Evolutionary conservation across 2,797 vertebrate species (phyloP), one percentile per base, ranked within the genome.

Genomic region (Danio jaintianensis): DNA sequence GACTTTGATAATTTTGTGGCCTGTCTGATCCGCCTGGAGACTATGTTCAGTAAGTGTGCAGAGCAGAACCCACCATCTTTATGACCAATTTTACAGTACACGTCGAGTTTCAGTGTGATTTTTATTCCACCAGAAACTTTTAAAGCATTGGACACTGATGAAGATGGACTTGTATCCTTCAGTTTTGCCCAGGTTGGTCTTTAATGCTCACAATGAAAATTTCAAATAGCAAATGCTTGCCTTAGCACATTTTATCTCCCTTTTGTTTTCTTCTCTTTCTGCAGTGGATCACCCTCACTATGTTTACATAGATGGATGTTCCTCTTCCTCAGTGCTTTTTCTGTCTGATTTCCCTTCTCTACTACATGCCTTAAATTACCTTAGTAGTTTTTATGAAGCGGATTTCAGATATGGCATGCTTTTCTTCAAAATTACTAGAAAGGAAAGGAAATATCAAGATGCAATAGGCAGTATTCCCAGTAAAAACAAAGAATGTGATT

Each of bases 1-100:
- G 96, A 98, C 92, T 99, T 99, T 0, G 97, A 99, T 90, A 97
- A 88, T 92, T 99, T 98, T 0, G 96, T 98, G 85, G 97, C 94
- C 79, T 99, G 97, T 84, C 91, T 99, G 63, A 91, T 99, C 83
- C 92, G 97, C 45, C 91, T 99, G 81, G 97, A 99, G 91, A 96
- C 96, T 85, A 98, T 99, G 97, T 97, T 96, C 92, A 94, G 97
- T 98, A 87, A 96, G 97, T 94, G 59, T 13, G 9, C 40, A 5
- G 15, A 29, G 7, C 16, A 45, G 2, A 56, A 72, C 58, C 9
- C 12, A 1, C 29, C 1, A 29, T 29, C 29, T 29, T 29, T 29
- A 29, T 29, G 29, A n/a, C n/a, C n/a, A n/a, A n/a, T 29, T 1
- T 29, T 29, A 29, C 1, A 29, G 29, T 29, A 29, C 1, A 29